Base-by-base conservation (phyloP, 2,797 vertebrate genomes). In the Heliangelus exortis region DNA sequence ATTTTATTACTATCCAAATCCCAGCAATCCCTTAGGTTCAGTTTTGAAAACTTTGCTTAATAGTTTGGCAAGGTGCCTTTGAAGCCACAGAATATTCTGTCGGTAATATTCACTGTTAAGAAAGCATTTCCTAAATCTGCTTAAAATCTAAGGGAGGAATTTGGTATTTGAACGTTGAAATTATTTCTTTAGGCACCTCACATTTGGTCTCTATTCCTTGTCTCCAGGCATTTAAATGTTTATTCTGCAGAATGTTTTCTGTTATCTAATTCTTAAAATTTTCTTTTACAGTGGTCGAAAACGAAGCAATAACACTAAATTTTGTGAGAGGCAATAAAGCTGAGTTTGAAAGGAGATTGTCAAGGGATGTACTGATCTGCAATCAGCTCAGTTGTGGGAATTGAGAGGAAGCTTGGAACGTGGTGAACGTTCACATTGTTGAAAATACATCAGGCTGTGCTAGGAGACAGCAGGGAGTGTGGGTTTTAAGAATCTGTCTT, bases 351-450 rank as follows among this genome's bases (percentile, higher is more conserved):
- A 77, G 72, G 65, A 74, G 33, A 22, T 67, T 28, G 6, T 55
- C 12, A 23, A 45, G 65, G 79, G 62, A 72, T 41, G 39, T 63
- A 28, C 29, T 36, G 34, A 36, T 36, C 34, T 36, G 34, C 34
- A 36, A 10, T 36, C 19, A 33, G 34, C 23, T 83, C 13, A 22
- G 25, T 62, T 81, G 19, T 73, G 87, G 48, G 39, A 77, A 21
- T 20, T 12, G 25, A 45, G 55, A 68, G 15, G 15, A 22, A 83
- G 5, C 50, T 45, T 87, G 81, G 45, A 80, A 36, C 9, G 1
- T n/a, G n/a, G 50, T 36, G 31, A 45, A 0, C 3, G 0, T 68
- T 90, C 41, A 41, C 4, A 1, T 5, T 5, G 2, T 68, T 59
- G 45, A 79, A 84, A 8, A n/a, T 66, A 47, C 7, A n/a, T 93